phyloP scores from a whole-genome alignment of 2,797 vertebrate genomes.

The Cottoperca gobio region DNA sequence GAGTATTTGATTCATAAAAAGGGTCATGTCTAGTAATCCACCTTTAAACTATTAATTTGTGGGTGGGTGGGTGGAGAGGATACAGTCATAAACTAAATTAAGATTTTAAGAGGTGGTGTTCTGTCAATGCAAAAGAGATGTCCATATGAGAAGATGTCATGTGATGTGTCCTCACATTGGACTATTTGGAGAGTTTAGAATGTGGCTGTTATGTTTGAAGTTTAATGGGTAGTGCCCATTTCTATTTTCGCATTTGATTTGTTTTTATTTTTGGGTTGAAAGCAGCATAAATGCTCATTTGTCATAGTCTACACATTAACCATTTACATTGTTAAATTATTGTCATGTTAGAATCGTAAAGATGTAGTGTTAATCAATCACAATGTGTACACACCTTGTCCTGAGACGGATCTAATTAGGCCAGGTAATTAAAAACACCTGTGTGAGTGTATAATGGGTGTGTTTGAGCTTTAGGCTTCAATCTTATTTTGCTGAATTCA shows the following conservation, averaged over 20 bases:
- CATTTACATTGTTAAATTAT: background rate
- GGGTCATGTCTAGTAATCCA: background rate
- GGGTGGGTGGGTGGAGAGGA: background rate
- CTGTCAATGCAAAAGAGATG: background rate
- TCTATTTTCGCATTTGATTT: too few species aligned
- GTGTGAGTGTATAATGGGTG: background rate
- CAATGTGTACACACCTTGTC: too few species aligned
- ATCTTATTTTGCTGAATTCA: background rate
- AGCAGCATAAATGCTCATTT: background rate
- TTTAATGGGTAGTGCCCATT: background rate
- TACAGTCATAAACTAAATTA: background rate
- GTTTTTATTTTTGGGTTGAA: background rate
- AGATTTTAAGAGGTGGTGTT: background rate
- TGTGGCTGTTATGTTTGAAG: background rate
- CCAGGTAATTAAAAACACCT: slow-evolving; percentile 7
- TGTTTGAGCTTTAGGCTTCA: background rate
- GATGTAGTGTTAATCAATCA: background rate
- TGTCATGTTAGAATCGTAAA: background rate
- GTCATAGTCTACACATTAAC: background rate
- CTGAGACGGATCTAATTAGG: background rate
- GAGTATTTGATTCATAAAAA: slow-evolving; percentile 5
- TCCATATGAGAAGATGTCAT: background rate
- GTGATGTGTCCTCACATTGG: too few species aligned
- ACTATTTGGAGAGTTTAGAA: background rate
- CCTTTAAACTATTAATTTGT: background rate